phyloP scores from a whole-genome alignment of 2,113 vertebrate species.

The Fulmarus glacialis region DNA sequence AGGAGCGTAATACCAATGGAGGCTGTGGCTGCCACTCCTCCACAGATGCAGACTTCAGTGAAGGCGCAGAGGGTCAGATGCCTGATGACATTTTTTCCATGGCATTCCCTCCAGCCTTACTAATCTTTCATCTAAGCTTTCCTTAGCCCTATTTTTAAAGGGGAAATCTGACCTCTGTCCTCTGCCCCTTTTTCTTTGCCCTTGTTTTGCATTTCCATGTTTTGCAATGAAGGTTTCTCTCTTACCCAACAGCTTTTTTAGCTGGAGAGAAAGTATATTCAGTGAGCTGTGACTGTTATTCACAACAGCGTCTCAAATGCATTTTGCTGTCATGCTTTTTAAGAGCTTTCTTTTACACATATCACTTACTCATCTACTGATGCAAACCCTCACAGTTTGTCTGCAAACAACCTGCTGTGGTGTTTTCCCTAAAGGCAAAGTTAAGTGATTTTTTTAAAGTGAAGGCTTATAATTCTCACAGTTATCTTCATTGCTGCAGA shows the following conservation, averaged over 20 bases:
- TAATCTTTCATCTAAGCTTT: conserved; percentile 72
- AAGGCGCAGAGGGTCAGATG: conserved; percentile 39
- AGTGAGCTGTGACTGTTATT: background rate
- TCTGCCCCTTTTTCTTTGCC: conserved; percentile 63
- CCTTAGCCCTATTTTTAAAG: conserved; percentile 73
- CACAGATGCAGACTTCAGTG: conserved; percentile 35
- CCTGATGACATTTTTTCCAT: conserved; percentile 63
- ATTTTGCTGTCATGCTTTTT: background rate
- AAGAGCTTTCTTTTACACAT: background rate
- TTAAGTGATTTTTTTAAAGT: background rate
- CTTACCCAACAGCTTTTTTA: background rate
- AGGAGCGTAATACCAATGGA: background rate
- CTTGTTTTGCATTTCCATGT: conserved; percentile 56
- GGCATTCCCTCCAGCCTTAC: conserved; percentile 69
- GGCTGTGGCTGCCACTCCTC: conserved; percentile 39
- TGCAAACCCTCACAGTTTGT: background rate
- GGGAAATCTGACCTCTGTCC: conserved; percentile 69
- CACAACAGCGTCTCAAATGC: background rate
- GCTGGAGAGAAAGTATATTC: background rate
- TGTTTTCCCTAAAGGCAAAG: background rate
- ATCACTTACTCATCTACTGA: background rate
- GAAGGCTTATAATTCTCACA: background rate
- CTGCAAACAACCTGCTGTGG: background rate
- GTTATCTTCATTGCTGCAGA: background rate
- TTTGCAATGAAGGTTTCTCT: conserved; percentile 21